Percentiles rank a stretch among this genome's conserved stretches.
Conservation (phyloP, 2,888 invertebrate genomes). For the Gryllus longicercus region DNA sequence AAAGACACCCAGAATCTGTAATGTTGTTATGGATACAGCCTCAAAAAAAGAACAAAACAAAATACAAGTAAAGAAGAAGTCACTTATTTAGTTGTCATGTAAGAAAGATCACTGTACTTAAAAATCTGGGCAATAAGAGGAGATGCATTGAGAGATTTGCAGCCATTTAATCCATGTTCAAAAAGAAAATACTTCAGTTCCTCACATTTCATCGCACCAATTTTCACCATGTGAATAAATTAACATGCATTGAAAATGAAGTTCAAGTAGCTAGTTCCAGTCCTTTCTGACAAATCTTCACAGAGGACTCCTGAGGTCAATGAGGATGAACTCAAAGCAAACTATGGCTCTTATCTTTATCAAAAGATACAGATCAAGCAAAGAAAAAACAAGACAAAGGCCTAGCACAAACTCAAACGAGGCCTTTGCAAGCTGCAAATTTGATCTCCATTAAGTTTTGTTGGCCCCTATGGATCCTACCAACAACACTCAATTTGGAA, state of each 20-base stretch:
- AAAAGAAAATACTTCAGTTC: no score
- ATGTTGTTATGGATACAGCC: not conserved
- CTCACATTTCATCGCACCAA: no score
- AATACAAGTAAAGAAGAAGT: no score
- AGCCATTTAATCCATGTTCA: not conserved
- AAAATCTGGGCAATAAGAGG: not conserved
- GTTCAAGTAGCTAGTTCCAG: not conserved
- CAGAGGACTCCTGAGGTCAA: slow-evolving; percentile 18
- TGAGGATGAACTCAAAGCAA: not conserved
- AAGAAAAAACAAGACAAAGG: slow-evolving; percentile 18
- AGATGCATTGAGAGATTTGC: not conserved
- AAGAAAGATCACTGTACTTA: no score
- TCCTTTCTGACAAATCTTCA: not conserved
- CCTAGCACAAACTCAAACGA: not conserved
- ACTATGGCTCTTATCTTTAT: not conserved
- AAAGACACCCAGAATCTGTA: not conserved
- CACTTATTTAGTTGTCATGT: no score
- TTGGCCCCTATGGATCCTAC: no score
- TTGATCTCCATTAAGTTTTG: slow-evolving; percentile 21
- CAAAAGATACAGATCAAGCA: not conserved
- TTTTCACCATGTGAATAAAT: no score
- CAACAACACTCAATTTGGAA: no score
- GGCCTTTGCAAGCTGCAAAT: not conserved
- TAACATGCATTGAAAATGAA: not conserved
- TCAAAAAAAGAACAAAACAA: no score